Percentiles rank a stretch among this genome's conserved stretches.
Conservation (phyloP, 1,140 invertebrate genomes). For the Psilanteris sp. region DNA sequence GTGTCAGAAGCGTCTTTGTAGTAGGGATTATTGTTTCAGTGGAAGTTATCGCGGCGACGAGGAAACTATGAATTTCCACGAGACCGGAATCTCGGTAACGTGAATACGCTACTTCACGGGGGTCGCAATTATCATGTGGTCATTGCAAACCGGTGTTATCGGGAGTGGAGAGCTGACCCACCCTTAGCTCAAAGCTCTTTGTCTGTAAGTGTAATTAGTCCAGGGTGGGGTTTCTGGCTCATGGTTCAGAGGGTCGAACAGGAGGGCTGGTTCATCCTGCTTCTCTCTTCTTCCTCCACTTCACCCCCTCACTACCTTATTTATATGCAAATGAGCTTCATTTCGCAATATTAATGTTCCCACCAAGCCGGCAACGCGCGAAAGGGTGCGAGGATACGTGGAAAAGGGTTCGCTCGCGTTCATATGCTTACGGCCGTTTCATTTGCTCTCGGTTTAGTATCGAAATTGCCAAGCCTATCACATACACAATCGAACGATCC, state of each 20-base stretch:
- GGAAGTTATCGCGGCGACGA: conserved; percentile 53
- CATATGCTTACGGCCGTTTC: conserved; percentile 75
- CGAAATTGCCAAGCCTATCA: conserved; percentile 54
- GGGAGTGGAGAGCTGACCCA: conserved; percentile 70
- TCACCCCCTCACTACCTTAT: conserved; percentile 83
- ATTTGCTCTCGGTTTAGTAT: conserved; percentile 59
- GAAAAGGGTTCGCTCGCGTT: conserved; percentile 75
- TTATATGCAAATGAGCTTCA: conserved; percentile 93
- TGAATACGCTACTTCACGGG: conserved; percentile 65
- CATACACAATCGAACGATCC: conserved; percentile 2
- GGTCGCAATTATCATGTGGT: conserved; percentile 79
- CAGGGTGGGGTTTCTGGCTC: conserved; percentile 74
- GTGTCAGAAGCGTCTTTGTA: conserved; percentile 37
- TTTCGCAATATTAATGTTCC: conserved; percentile 92
- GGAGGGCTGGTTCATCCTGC: conserved; percentile 74
- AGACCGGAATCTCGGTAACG: conserved; percentile 69
- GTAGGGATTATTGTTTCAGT: conserved; percentile 54
- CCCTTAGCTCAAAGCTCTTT: conserved; percentile 72
- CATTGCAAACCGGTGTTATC: conserved; percentile 78
- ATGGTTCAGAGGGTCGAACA: conserved; percentile 65
- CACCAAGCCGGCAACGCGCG: conserved; percentile 78
- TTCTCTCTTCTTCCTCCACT: conserved; percentile 66
- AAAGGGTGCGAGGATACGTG: conserved; percentile 76
- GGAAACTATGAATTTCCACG: conserved; percentile 75
- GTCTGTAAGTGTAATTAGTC: conserved; percentile 80